Base-by-base conservation (phyloP, 1,140 invertebrate species). In the Akabosia matsudoensis region DNA sequence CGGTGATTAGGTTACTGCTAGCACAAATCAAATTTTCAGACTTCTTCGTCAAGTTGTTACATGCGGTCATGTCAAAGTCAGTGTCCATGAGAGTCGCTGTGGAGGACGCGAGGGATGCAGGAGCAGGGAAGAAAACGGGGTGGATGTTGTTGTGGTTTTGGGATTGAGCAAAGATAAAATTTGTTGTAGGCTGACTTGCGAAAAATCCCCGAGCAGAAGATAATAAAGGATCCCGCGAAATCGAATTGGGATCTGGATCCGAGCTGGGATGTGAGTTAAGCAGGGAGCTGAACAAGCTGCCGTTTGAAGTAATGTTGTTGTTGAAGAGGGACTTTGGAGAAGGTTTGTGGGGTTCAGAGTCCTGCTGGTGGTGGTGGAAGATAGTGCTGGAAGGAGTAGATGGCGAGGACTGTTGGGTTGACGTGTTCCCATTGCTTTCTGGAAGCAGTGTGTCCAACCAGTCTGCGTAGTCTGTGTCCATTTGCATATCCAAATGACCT, bases 361-460 rank as follows among this genome's bases (percentile, higher is more conserved):
- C 37, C 22, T 74, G 73, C 22, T 52, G 73, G n/a, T 51, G 37
- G 4, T 73, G 31, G 7, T 33, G 34, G 70, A 64, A 74, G 22
- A 51, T 67, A 18, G 34, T 70, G 56, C 74, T 67, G 7, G 7
- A 2, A 14, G 18, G 45, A 72, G 72, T 33, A 18, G n/a, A 1
- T 24, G 75, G 22, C n/a, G 4, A 26, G 31, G n/a, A n/a, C 30
- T 78, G 45, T 22, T 70, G 4, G 67, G 14, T 70, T 64, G 56
- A 13, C 28, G 28, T 64, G 33, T 70, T 70, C 67, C 33, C 28
- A 51, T 22, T 54, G 26, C 18, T 31, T 61, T 28, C 83, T 0
- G 86, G 85, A 84, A 91, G 87, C 51, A 91, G 85, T 0, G 89
- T 89, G 74, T 92, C 91, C 54, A 93, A 83, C 91, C 91, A 92